These are phyloP conservation scores for Cryptotis parvus DNA, from an alignment of 2,113 vertebrate species.

Conservation along the genomic window DNA sequence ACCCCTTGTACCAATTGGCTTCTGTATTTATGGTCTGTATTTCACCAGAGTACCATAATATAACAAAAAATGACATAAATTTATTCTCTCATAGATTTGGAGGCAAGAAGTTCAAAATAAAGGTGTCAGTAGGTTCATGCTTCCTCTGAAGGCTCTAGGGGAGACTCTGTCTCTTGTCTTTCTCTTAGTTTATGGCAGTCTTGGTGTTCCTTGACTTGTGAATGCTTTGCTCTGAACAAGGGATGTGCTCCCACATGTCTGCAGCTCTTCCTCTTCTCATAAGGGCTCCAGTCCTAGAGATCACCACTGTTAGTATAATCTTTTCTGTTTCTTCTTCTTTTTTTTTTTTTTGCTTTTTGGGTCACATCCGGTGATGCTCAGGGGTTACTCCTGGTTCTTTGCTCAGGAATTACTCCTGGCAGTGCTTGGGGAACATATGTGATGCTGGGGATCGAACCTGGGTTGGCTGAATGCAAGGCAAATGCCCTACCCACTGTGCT, in stretches of 20 bases:
- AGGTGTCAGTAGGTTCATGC: no score
- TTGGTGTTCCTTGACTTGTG: neutral
- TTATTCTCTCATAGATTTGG: neutral
- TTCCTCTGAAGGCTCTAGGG: neutral
- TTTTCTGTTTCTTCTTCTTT: no score
- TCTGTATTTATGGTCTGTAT: neutral
- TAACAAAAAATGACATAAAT: neutral
- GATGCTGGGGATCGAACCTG: no score
- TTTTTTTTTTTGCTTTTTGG: no score
- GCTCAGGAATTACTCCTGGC: no score
- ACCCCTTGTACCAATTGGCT: neutral
- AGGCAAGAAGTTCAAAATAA: neutral
- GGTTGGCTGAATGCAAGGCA: no score
- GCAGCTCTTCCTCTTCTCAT: neutral
- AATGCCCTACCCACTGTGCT: no score
- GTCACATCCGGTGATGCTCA: no score
- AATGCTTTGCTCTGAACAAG: neutral
- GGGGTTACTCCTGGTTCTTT: no score
- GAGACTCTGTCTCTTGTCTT: neutral
- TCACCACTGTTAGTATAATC: neutral
- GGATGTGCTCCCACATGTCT: neutral
- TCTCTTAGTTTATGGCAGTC: neutral
- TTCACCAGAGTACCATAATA: neutral
- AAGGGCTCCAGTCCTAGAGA: neutral
- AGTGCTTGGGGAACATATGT: no score